Evolutionary conservation across 37 sponge, comb jelly and placozoan species (phyloP), one percentile per base, ranked within the genome.

Genomic region (Axinella damicornis): DNA sequence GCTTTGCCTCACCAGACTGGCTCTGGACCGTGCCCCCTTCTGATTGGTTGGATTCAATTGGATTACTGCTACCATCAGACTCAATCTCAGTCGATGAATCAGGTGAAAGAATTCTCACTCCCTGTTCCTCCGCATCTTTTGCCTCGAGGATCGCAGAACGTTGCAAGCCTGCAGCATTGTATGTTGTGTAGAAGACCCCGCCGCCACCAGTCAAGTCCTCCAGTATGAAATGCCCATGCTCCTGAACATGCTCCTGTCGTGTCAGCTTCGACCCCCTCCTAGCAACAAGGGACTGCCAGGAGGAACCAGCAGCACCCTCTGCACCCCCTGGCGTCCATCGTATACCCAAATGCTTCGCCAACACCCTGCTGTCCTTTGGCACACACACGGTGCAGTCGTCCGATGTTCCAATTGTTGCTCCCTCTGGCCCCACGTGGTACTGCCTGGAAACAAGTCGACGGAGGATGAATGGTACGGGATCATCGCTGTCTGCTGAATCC

Each of bases 371-470:
- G 37, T 88, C 89, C 2, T 20, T 15, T 1, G 95, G 95, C 12
- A 91, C 56, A 19, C 71, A 53, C 28, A 94, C 71, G 18, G 35
- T 60, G 67, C 89, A 91, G 18, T 85, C 53, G 0, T 64, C 46
- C 0, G 90, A 69, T 0, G 83, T 74, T 11, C 95, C 95, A 18
- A 95, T 78, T 11, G 72, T 24, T 11, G 59, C 83, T 46, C 92
- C 90, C 55, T 81, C 75, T 20, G 89, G 86, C 1, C 95, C 87
- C 15, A 95, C 68, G 33, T 83, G 69, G 82, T 89, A 93, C 39
- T 88, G 68, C 59, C 73, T 52, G 34, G 77, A 74, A 0, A 93
- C 70, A 1, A 89, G 62, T 16, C 80, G 86, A 13, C 65, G 35
- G n/a, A 93, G 78, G 31, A 34, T 52, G 32, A 83, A 80, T 25